Conservation (phyloP, 1,140 invertebrate species). For the Cydia strobilella region DNA sequence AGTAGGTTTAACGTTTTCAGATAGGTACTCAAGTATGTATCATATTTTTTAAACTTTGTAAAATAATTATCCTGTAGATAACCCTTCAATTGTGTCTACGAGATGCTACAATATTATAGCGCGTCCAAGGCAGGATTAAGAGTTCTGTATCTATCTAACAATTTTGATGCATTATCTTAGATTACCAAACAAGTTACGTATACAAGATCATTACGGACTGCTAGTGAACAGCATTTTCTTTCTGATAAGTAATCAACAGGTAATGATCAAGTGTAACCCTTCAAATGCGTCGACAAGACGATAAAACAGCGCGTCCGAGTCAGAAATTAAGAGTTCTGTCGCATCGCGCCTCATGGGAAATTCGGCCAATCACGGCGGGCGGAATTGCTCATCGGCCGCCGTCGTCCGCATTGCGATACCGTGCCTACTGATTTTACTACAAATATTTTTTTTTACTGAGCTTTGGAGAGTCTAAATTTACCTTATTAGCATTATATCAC, state of each 20-base stretch:
- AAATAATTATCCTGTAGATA: too few species aligned
- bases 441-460: neutral
- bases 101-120: too few species aligned
- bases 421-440: neutral
- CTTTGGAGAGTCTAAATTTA: neutral
- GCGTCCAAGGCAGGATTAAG: too few species aligned
- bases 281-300: conserved; percentile 40
- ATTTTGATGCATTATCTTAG: too few species aligned
- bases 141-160: too few species aligned
- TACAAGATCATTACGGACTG: neutral
- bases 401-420: conserved; percentile 46
- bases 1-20: too few species aligned
- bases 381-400: conserved; percentile 58
- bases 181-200: too few species aligned
- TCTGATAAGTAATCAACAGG: neutral
- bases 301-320: conserved; percentile 49
- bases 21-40: too few species aligned
- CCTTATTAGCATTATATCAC: too few species aligned
- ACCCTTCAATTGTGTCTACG: too few species aligned
- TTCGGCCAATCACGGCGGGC: conserved; percentile 67
- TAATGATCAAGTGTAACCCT: conserved; percentile 33
- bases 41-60: too few species aligned
- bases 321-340: conserved; percentile 74
- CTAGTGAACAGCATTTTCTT: neutral
- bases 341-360: conserved; percentile 61